Conservation (phyloP, 2,888 invertebrate genomes). For the Blera fallax region DNA sequence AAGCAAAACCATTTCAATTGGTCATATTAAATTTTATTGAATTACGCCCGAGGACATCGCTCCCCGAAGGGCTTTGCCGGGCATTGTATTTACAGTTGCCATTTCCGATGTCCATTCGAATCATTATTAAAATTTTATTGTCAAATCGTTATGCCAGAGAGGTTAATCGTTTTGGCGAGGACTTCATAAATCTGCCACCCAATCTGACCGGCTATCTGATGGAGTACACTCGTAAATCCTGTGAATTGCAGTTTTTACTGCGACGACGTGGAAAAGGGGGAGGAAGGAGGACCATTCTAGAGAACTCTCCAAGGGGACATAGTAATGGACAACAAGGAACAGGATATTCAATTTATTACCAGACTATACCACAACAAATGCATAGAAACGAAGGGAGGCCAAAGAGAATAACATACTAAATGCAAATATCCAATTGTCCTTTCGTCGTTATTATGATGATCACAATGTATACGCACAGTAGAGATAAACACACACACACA, state of each 20-base stretch:
- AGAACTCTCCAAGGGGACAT: constrained; percentile 4
- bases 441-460: constrained; percentile 57
- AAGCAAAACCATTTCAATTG: constrained; percentile 37
- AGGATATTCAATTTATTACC: constrained; percentile 68
- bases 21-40: constrained; percentile 64
- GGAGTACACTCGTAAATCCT: constrained; percentile 56
- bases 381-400: background rate
- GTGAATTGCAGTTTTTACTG: constrained; percentile 61
- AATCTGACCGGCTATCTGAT: constrained; percentile 44
- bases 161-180: constrained; percentile 63
- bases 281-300: background rate
- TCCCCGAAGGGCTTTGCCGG: background rate
- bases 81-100: constrained; percentile 14
- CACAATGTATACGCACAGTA: constrained; percentile 39
- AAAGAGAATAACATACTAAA: constrained; percentile 40
- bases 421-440: constrained; percentile 71
- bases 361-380: background rate
- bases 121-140: constrained; percentile 70
- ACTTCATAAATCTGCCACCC: constrained; percentile 69
- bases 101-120: constrained; percentile 47
- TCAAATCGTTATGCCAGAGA: constrained; percentile 55
- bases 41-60: constrained; percentile 5
- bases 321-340: constrained; percentile 45
- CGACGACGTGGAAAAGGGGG: background rate
- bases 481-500: background rate